Evolutionary conservation across 1,140 invertebrate genomes (phyloP).

Genomic region (Bradynema listronoti): DNA sequence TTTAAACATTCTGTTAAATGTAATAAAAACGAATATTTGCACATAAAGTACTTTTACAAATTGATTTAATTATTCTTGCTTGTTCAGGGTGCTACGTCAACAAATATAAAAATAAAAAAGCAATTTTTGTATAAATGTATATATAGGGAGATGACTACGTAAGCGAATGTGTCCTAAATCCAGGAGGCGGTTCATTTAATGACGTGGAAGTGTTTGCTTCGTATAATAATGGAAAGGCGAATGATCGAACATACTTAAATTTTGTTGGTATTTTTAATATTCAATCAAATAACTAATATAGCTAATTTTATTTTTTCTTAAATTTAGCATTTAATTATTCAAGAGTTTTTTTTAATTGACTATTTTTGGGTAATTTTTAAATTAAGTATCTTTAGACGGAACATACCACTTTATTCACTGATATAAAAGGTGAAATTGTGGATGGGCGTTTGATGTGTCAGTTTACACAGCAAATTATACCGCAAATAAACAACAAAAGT

Average conservation of each 20-base stretch:
- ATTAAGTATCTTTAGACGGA: slow-evolving; percentile 37
- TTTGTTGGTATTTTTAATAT: slow-evolving; percentile 15
- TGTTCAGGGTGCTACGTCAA: not conserved
- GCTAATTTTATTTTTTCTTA: not conserved
- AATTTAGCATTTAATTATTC: not conserved
- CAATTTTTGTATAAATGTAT: not conserved
- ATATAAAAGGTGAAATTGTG: slow-evolving; percentile 31
- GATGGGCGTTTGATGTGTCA: slow-evolving; percentile 39
- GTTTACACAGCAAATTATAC: slow-evolving; percentile 41
- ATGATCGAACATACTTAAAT: slow-evolving; percentile 45
- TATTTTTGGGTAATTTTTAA: slow-evolving; percentile 10
- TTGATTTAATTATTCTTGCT: slow-evolving; percentile 10
- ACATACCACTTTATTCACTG: slow-evolving; percentile 21
- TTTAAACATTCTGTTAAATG: not conserved
- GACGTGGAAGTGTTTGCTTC: slow-evolving; percentile 42
- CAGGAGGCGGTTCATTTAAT: slow-evolving; percentile 16
- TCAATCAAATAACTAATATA: not conserved
- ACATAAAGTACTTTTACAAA: not conserved
- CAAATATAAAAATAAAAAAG: not conserved
- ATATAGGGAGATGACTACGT: slow-evolving; percentile 46
- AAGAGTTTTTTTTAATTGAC: not conserved
- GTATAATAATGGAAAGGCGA: slow-evolving; percentile 42
- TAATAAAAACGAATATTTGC: not conserved
- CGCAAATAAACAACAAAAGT: slow-evolving; percentile 32
- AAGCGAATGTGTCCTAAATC: slow-evolving; percentile 36